Percentiles rank a stretch among this genome's conserved stretches.
These are phyloP conservation scores for Perca fluviatilis DNA, from an alignment of 2,113 vertebrate genomes.

Conservation along the genomic window DNA sequence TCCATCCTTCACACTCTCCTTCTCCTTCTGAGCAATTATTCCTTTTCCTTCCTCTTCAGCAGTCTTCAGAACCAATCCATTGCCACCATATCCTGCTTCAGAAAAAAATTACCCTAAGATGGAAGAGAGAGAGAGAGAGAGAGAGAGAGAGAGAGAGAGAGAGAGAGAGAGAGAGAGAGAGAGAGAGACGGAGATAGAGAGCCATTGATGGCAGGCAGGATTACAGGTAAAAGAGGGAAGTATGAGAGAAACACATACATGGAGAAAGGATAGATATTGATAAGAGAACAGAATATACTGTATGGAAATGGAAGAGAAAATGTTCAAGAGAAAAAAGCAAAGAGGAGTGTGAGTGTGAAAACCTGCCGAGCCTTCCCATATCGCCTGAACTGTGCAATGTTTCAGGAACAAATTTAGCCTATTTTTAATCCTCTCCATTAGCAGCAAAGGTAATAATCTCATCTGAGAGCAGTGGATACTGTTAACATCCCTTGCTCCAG, in stretches of 20 bases:
- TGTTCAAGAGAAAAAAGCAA: constrained; percentile 9
- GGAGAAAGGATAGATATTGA: constrained; percentile 33
- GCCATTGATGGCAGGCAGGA: constrained; percentile 33
- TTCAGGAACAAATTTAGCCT: constrained; percentile 47
- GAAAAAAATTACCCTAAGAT: constrained; percentile 53
- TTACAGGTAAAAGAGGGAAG: constrained; percentile 25
- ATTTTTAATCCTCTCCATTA: constrained; percentile 67
- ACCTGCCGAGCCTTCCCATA: background rate
- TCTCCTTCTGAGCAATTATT: background rate
- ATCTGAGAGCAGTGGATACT: constrained; percentile 52
- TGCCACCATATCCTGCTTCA: constrained; percentile 23
- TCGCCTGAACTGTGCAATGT: background rate
- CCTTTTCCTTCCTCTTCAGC: constrained; percentile 11
- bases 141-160: background rate
- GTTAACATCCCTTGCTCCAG: constrained; percentile 52
- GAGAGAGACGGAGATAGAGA: constrained; percentile 14
- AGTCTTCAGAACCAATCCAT: constrained; percentile 32
- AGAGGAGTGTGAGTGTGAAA: background rate
- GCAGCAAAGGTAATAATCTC: constrained; percentile 58
- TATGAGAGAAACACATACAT: constrained; percentile 13
- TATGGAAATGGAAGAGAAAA: background rate
- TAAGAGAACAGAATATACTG: constrained; percentile 16
- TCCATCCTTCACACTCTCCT: background rate
- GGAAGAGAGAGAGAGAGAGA: constrained; percentile 13
- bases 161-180: constrained; percentile 10